Conservation (phyloP, 2,113 vertebrate species). For the Myotis lucifugus region DNA sequence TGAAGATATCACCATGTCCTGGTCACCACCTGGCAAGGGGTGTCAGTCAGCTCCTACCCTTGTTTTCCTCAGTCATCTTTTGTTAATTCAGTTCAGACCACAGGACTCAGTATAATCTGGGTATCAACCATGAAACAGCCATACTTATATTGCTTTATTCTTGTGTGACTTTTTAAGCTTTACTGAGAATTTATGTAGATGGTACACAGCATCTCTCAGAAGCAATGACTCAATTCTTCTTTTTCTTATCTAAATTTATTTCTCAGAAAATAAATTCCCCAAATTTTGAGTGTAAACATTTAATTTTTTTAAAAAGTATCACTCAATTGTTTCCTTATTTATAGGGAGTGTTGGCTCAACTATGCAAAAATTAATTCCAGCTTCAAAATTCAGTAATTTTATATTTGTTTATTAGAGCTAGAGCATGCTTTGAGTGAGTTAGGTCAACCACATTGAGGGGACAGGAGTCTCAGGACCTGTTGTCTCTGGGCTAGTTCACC, state of each 20-base stretch:
- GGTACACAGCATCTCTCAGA: neutral
- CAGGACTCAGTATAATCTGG: neutral
- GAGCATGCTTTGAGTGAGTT: neutral
- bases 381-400: neutral
- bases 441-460: neutral
- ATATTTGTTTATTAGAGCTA: neutral
- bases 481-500: neutral
- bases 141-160: neutral
- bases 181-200: neutral
- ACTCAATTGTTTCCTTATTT: neutral
- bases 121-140: neutral
- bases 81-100: neutral
- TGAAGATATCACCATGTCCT: neutral
- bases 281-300: neutral
- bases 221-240: neutral
- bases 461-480: neutral
- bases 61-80: neutral
- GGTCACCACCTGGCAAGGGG: neutral
- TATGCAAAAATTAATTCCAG: neutral
- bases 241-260: conserved; percentile 9
- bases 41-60: neutral
- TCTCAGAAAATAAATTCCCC: neutral
- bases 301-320: neutral
- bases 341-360: neutral
- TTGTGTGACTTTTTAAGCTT: neutral